These are phyloP conservation scores for Epinotia ramella DNA, from an alignment of 2,888 invertebrate genomes.

Conservation along the genomic window DNA sequence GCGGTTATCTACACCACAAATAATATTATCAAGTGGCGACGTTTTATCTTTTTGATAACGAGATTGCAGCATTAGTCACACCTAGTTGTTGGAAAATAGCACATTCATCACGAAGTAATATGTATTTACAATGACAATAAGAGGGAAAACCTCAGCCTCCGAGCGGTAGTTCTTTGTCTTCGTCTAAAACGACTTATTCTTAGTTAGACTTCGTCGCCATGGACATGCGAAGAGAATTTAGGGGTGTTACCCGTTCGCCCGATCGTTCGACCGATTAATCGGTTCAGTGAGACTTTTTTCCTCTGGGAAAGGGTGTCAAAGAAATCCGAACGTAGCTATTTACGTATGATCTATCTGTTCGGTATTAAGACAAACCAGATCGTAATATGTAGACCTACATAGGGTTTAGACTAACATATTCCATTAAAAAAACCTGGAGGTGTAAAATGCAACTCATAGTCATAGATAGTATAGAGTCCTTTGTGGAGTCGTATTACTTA, in stretches of 20 bases:
- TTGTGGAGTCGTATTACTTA: too few species aligned
- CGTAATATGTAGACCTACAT: neutral
- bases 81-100: constrained; percentile 30
- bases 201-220: neutral
- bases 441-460: too few species aligned
- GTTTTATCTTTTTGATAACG: constrained; percentile 64
- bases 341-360: neutral
- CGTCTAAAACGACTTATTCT: neutral
- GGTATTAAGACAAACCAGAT: neutral
- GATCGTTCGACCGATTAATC: too few species aligned
- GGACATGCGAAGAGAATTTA: neutral
- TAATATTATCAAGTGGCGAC: constrained; percentile 47
- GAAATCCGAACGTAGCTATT: neutral
- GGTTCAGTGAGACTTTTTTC: too few species aligned
- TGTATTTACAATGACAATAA: constrained; percentile 9
- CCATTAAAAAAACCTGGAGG: too few species aligned
- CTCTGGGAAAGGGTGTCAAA: too few species aligned
- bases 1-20: constrained; percentile 57
- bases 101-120: constrained; percentile 7
- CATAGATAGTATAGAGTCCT: too few species aligned
- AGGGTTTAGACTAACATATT: neutral
- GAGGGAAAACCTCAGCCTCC: constrained; percentile 5
- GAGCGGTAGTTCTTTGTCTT: neutral
- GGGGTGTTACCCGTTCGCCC: too few species aligned
- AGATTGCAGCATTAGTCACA: constrained; percentile 49